Base-by-base conservation (phyloP, 2,888 invertebrate species). In the Plebejus melissa region DNA sequence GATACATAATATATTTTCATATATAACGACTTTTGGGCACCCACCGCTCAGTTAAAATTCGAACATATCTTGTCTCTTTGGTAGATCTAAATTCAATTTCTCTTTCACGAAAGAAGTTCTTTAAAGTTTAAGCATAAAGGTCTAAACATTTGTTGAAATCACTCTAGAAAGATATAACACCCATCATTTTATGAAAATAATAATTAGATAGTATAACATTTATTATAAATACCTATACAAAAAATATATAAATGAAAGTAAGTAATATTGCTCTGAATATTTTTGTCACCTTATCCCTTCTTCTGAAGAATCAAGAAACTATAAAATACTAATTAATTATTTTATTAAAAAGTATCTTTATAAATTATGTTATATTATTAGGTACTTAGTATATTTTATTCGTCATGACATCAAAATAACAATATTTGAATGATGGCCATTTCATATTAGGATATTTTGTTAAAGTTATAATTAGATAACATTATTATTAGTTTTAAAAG, bases 401-500 rank as follows among this genome's bases (percentile, higher is more conserved):
- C 13, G 50, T 50, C 9, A 50, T 13, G 50, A 50, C 50, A 50
- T 6, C 32, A 65, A 32, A 60, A 28, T 60, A 28, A 28, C 11
- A 65, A 60, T 60, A 9, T 38, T 38, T 38, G 6, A 28, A 60
- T 28, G 28, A 60, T 60, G 58, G 22, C 58, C 7, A 60, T 60
- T 22, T 38, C 38, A 38, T 38, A 38, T 36, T 38, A 22, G 22
- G 22, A 41, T 41, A 41, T 2, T 65, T 36, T 65, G 11, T 13
- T 65, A 13, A 36, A 65, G 28, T 32, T 16, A 16, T 54, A 22
- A 22, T 76, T n/a, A 22, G 71, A 65, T 65, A 60, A 71, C 54
- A 76, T 75, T 75, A 32, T 2, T 50, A 50, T 74, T 74, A 60
- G 71, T 58, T 46, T 69, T 75, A 57, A 82, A 82, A 83, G 80